A percentile compares a stretch with the other conserved stretches of the same genome.
Evolutionary conservation across 2,113 vertebrate species (phyloP).

Genomic region (Myxocyprinus asiaticus): DNA sequence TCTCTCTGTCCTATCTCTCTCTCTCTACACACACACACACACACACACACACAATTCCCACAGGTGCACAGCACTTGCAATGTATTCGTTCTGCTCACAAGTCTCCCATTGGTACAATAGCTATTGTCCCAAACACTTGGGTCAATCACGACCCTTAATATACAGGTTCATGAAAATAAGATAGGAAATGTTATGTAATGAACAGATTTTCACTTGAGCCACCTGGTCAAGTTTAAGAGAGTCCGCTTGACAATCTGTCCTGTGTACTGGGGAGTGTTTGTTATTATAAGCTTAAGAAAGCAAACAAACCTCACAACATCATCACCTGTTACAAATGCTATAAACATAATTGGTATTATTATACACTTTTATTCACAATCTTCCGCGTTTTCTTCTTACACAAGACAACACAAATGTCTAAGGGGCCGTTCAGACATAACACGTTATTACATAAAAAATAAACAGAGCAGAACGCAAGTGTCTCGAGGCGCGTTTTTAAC

Average conservation of each 20-base stretch:
- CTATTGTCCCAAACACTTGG: slow-evolving; percentile 74
- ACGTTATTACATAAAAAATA: no score
- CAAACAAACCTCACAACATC: not conserved
- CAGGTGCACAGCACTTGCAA: slow-evolving; percentile 63
- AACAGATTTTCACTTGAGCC: slow-evolving; percentile 57
- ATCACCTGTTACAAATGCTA: no score
- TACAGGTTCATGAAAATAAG: slow-evolving; percentile 63
- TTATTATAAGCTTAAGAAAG: slow-evolving; percentile 3
- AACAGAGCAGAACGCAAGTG: no score
- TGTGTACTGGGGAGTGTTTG: slow-evolving; percentile 41
- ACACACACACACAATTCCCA: slow-evolving; percentile 48
- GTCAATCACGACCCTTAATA: slow-evolving; percentile 49
- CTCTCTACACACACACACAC: slow-evolving; percentile 41
- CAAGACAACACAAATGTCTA: no score
- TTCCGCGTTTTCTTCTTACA: no score
- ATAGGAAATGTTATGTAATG: slow-evolving; percentile 69
- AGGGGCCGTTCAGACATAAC: no score
- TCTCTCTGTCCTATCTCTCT: not conserved
- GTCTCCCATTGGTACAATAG: slow-evolving; percentile 69
- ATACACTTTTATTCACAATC: no score
- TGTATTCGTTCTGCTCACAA: slow-evolving; percentile 31
- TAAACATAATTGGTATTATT: no score
- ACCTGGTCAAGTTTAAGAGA: slow-evolving; percentile 71
- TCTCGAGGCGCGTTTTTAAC: no score
- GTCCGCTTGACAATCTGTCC: slow-evolving; percentile 42